Base-by-base conservation (phyloP, 2,113 vertebrate species). In the Chloebia gouldiae region DNA sequence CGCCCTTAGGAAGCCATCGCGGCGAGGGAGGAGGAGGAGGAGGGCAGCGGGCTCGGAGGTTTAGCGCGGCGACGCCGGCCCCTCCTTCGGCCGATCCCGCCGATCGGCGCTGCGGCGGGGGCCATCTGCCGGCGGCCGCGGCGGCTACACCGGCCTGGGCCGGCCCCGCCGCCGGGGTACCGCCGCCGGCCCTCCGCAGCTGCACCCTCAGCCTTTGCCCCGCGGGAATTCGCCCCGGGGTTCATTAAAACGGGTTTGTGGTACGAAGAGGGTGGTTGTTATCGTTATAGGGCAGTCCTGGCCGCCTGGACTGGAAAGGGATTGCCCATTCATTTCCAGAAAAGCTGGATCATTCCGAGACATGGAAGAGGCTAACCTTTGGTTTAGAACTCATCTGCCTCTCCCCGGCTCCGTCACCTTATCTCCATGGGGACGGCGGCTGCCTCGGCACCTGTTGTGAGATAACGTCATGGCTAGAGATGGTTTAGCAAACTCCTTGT, bases 41-140 rank as follows among this genome's bases (percentile, higher is more conserved):
- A 77, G 28, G 54, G 70, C 66, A 56, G 75, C 14, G 64, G 33
- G 85, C n/a, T 63, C 31, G n/a, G 50, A 59, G 59, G 63, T 61
- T n/a, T 51, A 84, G 90, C 69, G 75, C 85, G 54, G 69, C 42
- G 61, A 28, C 13, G 40, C 59, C 75, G 23, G 84, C 95, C 80
- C 90, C 84, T 86, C 84, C 81, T 88, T 49, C 81, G 31, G 72
- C 51, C n/a, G 54, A 18, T 49, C n/a, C 37, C 63, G 35, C 73
- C 24, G 17, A 1, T 17, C 8, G 53, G 35, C 75, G 72, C 91
- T 30, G 94, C 61, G 57, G 77, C 66, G 93, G 84, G 96, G n/a
- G 97, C 98, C 98, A 94, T 68, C 86, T 89, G 77, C 59, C 20
- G 98, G 97, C 86, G 28, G 56, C 77, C 12, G 21, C 57, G 10